Base-by-base conservation (phyloP, 2,113 vertebrate genomes). In the Mormyrus lacerda region DNA sequence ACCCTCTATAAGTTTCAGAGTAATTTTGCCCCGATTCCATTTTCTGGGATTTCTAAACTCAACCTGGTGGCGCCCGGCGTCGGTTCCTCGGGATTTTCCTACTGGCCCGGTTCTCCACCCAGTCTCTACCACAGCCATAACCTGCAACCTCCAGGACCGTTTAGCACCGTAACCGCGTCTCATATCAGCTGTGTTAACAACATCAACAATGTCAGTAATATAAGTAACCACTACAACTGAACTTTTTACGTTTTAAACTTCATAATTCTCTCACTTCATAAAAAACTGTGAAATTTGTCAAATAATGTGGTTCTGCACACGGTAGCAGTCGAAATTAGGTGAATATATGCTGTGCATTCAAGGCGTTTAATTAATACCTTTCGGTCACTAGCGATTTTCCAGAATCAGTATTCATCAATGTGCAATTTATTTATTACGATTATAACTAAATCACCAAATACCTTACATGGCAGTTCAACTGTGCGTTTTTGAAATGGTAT, bases 1-100 rank as follows among this genome's bases (percentile, higher is more conserved):
- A 93, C 98, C 4, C 95, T 99, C 92, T 99, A 99, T 95, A 99
- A 99, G 93, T 97, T 99, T 39, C 98, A 98, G 91, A 96, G 97
- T 9, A 97, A 98, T 93, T 96, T 99, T 91, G 95, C 97, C 0
- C 97, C 98, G 0, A 93, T 99, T 87, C 98, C 98, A 50, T 99
- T 99, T 94, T 94, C 97, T 0, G 97, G 98, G 87, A 97, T 99
- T 89, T 99, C 98, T 93, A 99, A 99, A 95, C 97, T 99, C 93
- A 99, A 98, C 93, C 97, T 99, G 17, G 96, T 99, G 94, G 96
- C 97, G 48, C 97, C 97, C 1, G 96, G 97, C 0, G 97, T 99
- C 79, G 95, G 97, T 0, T 97, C 97, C 0, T 95, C 98, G 0
- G 94, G 98, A 6, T 99, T 99, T 95, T 98, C 98, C 85, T 99